Evolutionary conservation across 2,113 vertebrate species (phyloP).

Genomic region (Tringa solitaria): DNA sequence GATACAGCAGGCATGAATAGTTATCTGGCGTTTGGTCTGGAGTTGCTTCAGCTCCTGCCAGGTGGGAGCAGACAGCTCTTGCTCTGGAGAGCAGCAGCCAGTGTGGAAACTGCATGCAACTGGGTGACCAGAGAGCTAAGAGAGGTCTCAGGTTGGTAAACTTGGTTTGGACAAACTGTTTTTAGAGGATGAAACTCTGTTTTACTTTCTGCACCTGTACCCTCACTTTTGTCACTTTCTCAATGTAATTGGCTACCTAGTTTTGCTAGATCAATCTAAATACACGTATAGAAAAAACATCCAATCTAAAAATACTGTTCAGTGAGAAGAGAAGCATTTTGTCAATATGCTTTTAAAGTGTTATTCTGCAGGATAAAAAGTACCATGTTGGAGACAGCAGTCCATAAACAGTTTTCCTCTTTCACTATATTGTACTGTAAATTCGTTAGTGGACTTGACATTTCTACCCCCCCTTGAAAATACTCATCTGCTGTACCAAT

Average conservation of each 20-base stretch:
- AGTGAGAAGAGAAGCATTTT: slow-evolving; percentile 8
- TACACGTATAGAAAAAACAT: not conserved
- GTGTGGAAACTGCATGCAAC: not conserved
- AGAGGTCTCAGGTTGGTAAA: not conserved
- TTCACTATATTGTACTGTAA: slow-evolving; percentile 36
- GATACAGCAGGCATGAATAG: fast-evolving
- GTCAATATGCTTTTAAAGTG: slow-evolving; percentile 15
- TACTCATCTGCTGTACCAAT: slow-evolving; percentile 13
- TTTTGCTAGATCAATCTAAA: slow-evolving; percentile 21
- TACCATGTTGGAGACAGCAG: slow-evolving; percentile 25
- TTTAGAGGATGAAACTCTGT: not conserved
- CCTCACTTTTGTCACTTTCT: not conserved
- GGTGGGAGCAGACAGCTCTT: not conserved
- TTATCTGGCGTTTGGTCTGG: not conserved
- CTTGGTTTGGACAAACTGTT: not conserved
- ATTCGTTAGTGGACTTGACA: not conserved
- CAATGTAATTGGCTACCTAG: not conserved
- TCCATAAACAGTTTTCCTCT: slow-evolving; percentile 29
- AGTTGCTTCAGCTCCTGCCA: not conserved
- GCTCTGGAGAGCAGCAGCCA: fast-evolving
- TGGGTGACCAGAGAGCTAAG: not conserved
- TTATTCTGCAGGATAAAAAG: slow-evolving; percentile 41
- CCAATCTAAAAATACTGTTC: slow-evolving; percentile 25
- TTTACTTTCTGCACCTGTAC: not conserved
- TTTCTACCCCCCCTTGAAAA: slow-evolving; percentile 42